phyloP scores from a whole-genome alignment of 2,888 invertebrate genomes.

The Byasa hedistus region DNA sequence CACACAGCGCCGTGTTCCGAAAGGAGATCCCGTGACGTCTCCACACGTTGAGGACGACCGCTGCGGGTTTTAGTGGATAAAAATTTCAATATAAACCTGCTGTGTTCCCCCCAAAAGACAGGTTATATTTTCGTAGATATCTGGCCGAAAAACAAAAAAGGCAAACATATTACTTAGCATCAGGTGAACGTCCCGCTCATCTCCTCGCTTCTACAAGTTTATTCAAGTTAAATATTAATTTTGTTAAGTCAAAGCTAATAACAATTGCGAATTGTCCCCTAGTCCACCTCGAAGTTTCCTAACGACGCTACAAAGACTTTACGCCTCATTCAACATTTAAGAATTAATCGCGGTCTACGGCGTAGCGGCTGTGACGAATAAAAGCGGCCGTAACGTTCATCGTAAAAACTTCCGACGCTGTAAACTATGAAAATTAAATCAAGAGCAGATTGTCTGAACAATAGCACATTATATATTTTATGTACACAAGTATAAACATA shows the following conservation, averaged over 20 bases:
- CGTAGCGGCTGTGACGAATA: slow-evolving; percentile 35
- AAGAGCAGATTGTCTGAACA: slow-evolving; percentile 45
- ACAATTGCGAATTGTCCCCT: slow-evolving; percentile 26
- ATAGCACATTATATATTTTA: slow-evolving; percentile 24
- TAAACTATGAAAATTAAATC: slow-evolving; percentile 70
- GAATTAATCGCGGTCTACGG: slow-evolving; percentile 63
- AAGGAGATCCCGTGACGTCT: no score
- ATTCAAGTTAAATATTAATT: no score
- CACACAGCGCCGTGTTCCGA: no score
- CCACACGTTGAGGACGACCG: no score
- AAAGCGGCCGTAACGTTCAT: slow-evolving; percentile 55
- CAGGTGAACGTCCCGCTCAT: no score
- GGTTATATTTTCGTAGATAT: no score
- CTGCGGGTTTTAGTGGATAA: no score
- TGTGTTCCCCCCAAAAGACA: no score
- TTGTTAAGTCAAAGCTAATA: slow-evolving; percentile 5
- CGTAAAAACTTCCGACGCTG: slow-evolving; percentile 61
- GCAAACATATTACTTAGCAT: no score
- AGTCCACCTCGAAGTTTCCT: slow-evolving; percentile 16
- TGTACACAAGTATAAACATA: slow-evolving; percentile 14
- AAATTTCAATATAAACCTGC: no score
- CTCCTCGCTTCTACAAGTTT: no score
- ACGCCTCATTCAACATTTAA: slow-evolving; percentile 66
- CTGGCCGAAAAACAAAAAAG: no score
- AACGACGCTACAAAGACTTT: slow-evolving; percentile 41